phyloP scores from a whole-genome alignment of 2,113 vertebrate species.

The Delphinapterus leucas region DNA sequence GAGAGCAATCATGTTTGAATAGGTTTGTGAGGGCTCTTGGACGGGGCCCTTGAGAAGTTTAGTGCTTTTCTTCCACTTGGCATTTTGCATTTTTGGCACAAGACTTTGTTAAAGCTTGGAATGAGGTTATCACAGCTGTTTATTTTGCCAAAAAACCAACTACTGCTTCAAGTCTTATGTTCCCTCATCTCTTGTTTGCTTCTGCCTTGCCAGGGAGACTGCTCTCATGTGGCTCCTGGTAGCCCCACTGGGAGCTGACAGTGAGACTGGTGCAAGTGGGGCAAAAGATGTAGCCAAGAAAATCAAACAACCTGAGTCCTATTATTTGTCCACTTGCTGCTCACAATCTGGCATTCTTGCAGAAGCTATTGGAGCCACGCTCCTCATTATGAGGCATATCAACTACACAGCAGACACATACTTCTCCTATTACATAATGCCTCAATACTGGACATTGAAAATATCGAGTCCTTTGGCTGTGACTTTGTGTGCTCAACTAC shows the following conservation, averaged over 20 bases:
- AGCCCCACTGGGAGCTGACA: background rate
- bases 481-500: background rate
- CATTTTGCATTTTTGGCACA: conserved; percentile 62
- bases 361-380: background rate
- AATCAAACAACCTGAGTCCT: conserved; percentile 16
- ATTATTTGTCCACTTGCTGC: background rate
- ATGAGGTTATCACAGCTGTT: conserved; percentile 56
- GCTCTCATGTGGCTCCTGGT: background rate
- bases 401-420: background rate
- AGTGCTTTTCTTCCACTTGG: conserved; percentile 62
- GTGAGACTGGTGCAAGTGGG: background rate
- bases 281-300: background rate
- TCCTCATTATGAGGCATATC: conserved; percentile 12
- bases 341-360: background rate
- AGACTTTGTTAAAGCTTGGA: conserved; percentile 37
- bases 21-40: conserved; percentile 43
- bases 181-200: conserved; percentile 25
- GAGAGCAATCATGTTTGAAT: background rate
- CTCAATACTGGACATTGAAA: background rate
- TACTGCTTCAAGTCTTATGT: conserved; percentile 9
- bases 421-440: conserved; percentile 22
- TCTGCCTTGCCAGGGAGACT: background rate
- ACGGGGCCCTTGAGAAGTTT: conserved; percentile 37
- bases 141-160: conserved; percentile 55
- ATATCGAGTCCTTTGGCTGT: background rate